Evolutionary conservation across 2,797 vertebrate species (phyloP).

Genomic region (Lepidocolaptes lacrymiger): DNA sequence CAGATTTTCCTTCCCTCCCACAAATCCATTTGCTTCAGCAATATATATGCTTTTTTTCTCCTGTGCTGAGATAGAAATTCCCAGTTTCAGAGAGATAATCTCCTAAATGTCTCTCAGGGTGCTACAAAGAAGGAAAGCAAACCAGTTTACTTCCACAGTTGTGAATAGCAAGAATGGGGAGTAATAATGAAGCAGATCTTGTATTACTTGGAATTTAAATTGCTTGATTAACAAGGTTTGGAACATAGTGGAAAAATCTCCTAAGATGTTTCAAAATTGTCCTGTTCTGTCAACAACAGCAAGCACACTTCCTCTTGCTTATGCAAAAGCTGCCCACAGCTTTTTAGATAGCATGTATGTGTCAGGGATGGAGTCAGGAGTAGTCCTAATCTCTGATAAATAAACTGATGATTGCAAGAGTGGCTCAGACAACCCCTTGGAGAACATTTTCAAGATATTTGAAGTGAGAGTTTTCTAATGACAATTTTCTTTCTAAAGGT

Average conservation of each 20-base stretch:
- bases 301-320: neutral
- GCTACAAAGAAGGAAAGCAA: neutral
- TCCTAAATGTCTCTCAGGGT: neutral
- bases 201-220: neutral
- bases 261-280: neutral
- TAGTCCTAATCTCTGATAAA: neutral
- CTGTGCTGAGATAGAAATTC: constrained; percentile 2
- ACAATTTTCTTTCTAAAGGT: neutral
- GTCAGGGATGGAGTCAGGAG: neutral
- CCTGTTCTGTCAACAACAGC: neutral
- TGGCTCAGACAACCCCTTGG: neutral
- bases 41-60: neutral
- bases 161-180: neutral
- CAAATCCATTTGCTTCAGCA: constrained; percentile 34
- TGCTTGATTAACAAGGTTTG: neutral
- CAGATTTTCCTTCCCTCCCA: constrained; percentile 12
- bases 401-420: neutral
- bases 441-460: neutral
- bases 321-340: neutral
- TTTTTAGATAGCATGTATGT: neutral
- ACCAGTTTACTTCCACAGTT: neutral
- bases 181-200: neutral
- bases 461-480: neutral
- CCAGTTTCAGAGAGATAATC: constrained; percentile 5
- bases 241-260: neutral